Conservation (phyloP, 2,797 vertebrate genomes). For the Ceryle rudis region DNA sequence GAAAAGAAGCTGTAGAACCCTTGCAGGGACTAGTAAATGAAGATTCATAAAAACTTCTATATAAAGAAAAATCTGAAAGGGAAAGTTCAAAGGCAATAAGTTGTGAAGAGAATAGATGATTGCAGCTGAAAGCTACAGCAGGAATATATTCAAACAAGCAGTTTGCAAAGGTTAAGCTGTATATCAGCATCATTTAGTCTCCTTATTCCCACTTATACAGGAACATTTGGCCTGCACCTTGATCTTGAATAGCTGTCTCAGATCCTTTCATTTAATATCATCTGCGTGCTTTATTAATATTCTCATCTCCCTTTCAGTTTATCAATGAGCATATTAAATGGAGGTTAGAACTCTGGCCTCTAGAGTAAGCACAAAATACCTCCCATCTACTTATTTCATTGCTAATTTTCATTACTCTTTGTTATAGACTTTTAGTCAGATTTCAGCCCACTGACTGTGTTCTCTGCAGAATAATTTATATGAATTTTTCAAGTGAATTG, state of each 20-base stretch:
- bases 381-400: neutral
- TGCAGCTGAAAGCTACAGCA: neutral
- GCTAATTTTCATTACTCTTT: neutral
- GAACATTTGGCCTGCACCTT: neutral
- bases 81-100: neutral
- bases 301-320: neutral
- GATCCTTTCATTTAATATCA: neutral
- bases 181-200: neutral
- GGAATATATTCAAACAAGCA: neutral
- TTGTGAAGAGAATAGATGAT: neutral
- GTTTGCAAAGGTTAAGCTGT: neutral
- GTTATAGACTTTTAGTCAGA: neutral
- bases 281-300: neutral
- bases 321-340: neutral
- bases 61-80: neutral
- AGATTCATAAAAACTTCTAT: neutral
- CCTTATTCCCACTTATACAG: neutral
- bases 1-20: neutral
- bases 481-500: neutral
- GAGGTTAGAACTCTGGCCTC: neutral
- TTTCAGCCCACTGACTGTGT: neutral
- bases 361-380: neutral
- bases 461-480: neutral
- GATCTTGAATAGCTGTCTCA: neutral
- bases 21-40: neutral